phyloP scores from a whole-genome alignment of 1,140 invertebrate species.

The Ridgeia piscesae region DNA sequence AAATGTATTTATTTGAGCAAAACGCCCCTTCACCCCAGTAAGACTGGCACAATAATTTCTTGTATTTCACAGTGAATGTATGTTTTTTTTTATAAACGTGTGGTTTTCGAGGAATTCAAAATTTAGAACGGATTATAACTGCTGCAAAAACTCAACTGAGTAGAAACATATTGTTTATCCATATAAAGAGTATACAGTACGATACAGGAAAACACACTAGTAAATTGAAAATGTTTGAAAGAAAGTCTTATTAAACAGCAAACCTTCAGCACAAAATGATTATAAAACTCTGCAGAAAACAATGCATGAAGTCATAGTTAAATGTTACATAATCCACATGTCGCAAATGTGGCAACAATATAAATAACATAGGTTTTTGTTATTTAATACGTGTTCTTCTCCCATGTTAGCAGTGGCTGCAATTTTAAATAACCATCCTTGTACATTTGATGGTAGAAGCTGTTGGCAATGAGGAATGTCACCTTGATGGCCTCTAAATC shows the following conservation, averaged over 20 bases:
- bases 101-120: background rate
- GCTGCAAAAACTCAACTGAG: background rate
- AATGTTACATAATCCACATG: background rate
- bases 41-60: background rate
- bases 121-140: background rate
- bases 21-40: background rate
- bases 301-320: background rate
- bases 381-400: background rate
- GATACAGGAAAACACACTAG: background rate
- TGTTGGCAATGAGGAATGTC: background rate
- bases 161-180: background rate
- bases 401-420: background rate
- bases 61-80: background rate
- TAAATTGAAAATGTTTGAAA: background rate
- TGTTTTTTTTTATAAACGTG: background rate
- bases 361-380: background rate
- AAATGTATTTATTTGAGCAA: background rate
- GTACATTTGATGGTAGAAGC: background rate
- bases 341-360: background rate
- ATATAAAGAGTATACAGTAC: background rate
- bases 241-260: background rate
- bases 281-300: background rate
- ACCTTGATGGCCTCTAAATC: background rate
- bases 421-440: constrained; percentile 2
- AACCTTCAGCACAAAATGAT: background rate